phyloP scores from a whole-genome alignment of 2,113 vertebrate genomes.

The Melanostigma gelatinosum region DNA sequence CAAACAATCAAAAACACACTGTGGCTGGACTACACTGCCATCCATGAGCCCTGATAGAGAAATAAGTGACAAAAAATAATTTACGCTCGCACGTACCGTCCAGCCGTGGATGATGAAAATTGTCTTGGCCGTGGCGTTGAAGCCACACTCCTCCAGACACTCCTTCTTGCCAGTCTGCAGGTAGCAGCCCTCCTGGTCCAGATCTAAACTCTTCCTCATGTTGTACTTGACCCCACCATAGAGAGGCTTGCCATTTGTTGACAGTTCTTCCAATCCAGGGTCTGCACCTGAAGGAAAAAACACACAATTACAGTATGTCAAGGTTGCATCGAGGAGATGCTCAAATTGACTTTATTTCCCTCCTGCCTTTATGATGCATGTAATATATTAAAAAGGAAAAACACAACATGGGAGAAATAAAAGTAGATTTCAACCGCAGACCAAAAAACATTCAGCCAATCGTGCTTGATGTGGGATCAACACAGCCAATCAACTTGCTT shows the following conservation, averaged over 20 bases:
- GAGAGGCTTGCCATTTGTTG: background rate
- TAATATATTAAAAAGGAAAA: background rate
- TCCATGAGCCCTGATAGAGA: background rate
- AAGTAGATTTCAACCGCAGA: no score
- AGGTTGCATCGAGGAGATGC: background rate
- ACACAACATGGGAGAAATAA: background rate
- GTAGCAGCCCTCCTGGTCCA: constrained; percentile 86
- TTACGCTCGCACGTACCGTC: constrained; percentile 82
- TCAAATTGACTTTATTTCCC: background rate
- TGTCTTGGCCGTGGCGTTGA: constrained; percentile 90
- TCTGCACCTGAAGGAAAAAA: constrained; percentile 38
- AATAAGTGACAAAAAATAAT: no score
- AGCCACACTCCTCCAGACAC: constrained; percentile 85
- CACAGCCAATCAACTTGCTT: background rate
- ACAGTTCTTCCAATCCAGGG: constrained; percentile 13
- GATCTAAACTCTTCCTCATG: constrained; percentile 79
- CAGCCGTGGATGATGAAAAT: constrained; percentile 97
- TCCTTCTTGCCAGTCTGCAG: constrained; percentile 76
- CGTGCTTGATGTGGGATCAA: background rate
- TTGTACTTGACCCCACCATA: constrained; percentile 82
- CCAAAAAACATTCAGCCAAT: constrained; percentile 7
- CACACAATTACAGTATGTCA: background rate
- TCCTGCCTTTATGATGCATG: background rate
- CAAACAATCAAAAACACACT: constrained; percentile 15
- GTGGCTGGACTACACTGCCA: background rate